Conservation (phyloP, 2,113 vertebrate species). For the Notiomystis cincta region DNA sequence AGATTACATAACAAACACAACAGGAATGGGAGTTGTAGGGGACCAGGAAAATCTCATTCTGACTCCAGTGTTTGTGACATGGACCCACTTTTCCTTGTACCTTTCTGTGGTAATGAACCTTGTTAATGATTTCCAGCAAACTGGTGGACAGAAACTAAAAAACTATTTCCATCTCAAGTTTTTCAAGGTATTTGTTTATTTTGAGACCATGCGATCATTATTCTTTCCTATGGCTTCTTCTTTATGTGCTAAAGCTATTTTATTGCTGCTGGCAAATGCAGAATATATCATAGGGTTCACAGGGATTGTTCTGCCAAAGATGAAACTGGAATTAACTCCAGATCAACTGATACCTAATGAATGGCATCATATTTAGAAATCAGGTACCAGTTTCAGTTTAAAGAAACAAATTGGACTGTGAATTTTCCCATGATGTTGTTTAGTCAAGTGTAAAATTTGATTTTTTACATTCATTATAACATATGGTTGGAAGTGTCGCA, state of each 20-base stretch:
- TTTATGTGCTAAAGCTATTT: background rate
- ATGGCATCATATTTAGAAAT: background rate
- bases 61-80: background rate
- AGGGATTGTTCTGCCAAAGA: background rate
- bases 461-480: background rate
- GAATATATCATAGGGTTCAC: background rate
- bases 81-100: background rate
- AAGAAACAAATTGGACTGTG: background rate
- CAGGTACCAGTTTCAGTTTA: background rate
- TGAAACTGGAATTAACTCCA: background rate
- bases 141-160: background rate
- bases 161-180: background rate
- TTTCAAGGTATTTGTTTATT: background rate
- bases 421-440: background rate
- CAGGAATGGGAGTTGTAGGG: accelerated
- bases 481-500: background rate
- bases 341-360: background rate
- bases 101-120: background rate
- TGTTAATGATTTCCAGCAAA: background rate
- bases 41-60: background rate
- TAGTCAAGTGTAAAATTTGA: constrained; percentile 18
- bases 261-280: background rate
- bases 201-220: background rate
- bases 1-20: background rate
- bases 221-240: background rate